Base-by-base conservation (phyloP, 2,797 vertebrate genomes). In the Chromis chromis region DNA sequence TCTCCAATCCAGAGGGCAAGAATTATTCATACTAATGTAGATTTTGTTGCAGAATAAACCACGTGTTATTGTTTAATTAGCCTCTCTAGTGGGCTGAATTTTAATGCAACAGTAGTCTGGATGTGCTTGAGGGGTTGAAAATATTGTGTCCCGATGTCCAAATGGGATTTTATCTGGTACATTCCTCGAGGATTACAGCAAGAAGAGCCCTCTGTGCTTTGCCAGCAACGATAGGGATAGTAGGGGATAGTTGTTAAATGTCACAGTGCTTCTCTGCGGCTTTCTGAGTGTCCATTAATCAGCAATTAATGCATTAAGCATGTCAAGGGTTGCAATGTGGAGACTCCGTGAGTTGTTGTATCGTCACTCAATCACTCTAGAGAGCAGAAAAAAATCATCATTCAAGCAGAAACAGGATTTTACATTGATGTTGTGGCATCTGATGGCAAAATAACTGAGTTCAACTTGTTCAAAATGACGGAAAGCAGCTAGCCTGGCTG, bases 151-250 rank as follows among this genome's bases (percentile, higher is more conserved):
- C 57, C 73, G 52, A 76, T 73, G 74, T 79, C 65, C 60, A 82
- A 84, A 67, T 70, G 62, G 69, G 60, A 70, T 69, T 69, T 86
- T 82, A 82, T 84, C 48, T 31, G 65, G 53, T 70, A 65, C 84
- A 88, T 92, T 93, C 88, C 83, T 86, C 3, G 11, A 68, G 88
- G 89, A 91, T 91, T 92, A 91, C 50, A 71, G 82, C 66, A 82
- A 90, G 76, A 81, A n/a, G 81, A 90, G 71, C 70, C 61, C 67
- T 59, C 62, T 85, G 59, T 74, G 60, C 31, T 67, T 76, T 73
- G 31, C 78, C 86, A 81, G 80, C 52, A 81, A 17, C 73, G 78
- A 87, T 40, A 78, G 49, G 54, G 71, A 82, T 56, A 81, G 56
- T 71, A 67, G 46, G 79, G 67, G 57, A 70, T 53, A 55, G 44